Conservation (phyloP, 2,797 vertebrate genomes). For the Paguma larvata region DNA sequence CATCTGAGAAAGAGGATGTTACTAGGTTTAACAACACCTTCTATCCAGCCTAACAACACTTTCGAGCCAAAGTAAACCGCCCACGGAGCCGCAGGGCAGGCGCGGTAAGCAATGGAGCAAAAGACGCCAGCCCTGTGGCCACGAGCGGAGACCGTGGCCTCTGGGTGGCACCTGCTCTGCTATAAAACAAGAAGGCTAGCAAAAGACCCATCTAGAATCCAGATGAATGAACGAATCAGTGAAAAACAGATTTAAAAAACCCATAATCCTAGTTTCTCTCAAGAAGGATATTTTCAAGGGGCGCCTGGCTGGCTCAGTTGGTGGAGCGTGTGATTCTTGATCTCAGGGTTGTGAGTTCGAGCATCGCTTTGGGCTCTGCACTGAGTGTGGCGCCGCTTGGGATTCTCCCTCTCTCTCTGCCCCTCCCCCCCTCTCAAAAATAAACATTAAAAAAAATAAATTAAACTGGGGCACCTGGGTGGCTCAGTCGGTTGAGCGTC, state of each 20-base stretch:
- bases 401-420: too few relatives aligned
- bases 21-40: background rate
- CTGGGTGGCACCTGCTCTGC: background rate
- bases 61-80: background rate
- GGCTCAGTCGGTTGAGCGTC: too few relatives aligned
- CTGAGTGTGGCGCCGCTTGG: too few relatives aligned
- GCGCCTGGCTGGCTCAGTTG: background rate
- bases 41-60: background rate
- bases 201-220: background rate
- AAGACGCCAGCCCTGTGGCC: background rate
- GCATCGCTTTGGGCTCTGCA: background rate
- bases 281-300: background rate
- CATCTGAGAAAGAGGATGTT: background rate
- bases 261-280: too few relatives aligned
- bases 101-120: rapidly evolving
- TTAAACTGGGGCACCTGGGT: too few relatives aligned
- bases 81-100: rapidly evolving
- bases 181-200: background rate
- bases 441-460: too few relatives aligned
- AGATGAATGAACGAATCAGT: background rate
- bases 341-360: background rate
- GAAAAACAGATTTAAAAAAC: background rate
- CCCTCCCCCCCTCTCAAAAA: too few relatives aligned
- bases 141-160: background rate
- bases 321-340: background rate